Base-by-base conservation (phyloP, 2,113 vertebrate genomes). In the Rana temporaria region DNA sequence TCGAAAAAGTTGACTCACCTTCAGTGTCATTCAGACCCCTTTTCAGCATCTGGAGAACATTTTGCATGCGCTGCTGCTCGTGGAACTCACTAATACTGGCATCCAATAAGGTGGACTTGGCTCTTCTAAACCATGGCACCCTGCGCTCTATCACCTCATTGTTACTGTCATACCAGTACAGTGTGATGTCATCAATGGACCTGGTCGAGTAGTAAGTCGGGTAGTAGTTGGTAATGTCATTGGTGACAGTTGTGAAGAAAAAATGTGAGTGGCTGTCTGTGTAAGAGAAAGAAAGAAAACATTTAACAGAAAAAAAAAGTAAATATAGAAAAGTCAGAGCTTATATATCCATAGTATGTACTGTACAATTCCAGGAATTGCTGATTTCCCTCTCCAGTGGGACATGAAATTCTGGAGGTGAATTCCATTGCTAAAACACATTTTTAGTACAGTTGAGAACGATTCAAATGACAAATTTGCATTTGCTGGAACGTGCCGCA, bases 221-320 rank as follows among this genome's bases (percentile, higher is more conserved):
- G 55, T 16, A 16, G 20, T 4, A 6, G 11, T 15, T 20, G 4
- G 20, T 7, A 24, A 2, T 2, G 19, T 72, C 6, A 6, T 34
- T 20, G 69, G 42, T 72, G 4, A 72, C n/a, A n/a, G 69, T 72
- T 72, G 42, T 56, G n/a, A 16, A 72, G 69, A 55, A 72, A 22
- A 6, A 18, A 18, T 72, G 69, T 14, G 48, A 24, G 69, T 72
- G 69, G 24, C 20, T 17, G 20, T 4, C 69, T 30, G 65, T 17
- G 26, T 7, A 6, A 17, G 5, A 32, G 32, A 34, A 34, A 34
- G 3, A 34, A 34, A 34, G 6, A 34, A 34, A 6, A n/a, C n/a
- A n/a, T n/a, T n/a, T n/a, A n/a, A n/a, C n/a, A n/a, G 3, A 6
- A 34, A 34, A 34, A 6, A 6, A 34, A 34, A 34, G 3, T 34